Evolutionary conservation across 2,888 invertebrate species (phyloP), one percentile per base, ranked within the genome.

Genomic region (Polyommatus icarus): DNA sequence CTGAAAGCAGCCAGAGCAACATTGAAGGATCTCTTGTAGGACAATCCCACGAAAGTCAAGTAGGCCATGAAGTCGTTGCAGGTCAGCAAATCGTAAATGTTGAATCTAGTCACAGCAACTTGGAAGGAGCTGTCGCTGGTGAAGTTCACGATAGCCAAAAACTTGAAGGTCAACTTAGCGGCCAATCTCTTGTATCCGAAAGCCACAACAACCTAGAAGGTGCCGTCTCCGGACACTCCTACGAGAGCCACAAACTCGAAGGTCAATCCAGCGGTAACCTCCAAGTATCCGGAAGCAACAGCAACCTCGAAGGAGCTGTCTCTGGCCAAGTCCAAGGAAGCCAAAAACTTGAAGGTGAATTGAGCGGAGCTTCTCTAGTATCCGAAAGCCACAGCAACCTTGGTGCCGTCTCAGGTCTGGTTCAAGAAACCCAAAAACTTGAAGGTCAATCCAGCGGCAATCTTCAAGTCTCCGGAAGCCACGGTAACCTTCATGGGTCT

Each of bases 111-210:
- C 71, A 71, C 20, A 36, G 71, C 71, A 71, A 40, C 71, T 36
- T 71, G 18, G 71, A 40, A 71, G 71, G n/a, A 36, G 18, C 71
- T 71, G n/a, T 71, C n/a, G n/a, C 71, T 71, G 71, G 71, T 71
- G n/a, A 71, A 20, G n/a, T 71, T 36, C 71, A 71, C n/a, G 71
- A 71, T n/a, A 71, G 71, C 71, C 72, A 72, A 72, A 40, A 71
- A 36, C 18, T 29, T n/a, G 71, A 71, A 71, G 71, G 36, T 71
- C n/a, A 71, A 32, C 40, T 71, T 1, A 71, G 40, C 71, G 36
- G 71, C 36, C 67, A 67, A 24, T 24, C 67, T 67, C 67, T 12
- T 15, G n/a, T 82, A n/a, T 36, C 71, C 36, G 71, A 36, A 36
- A 71, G 15, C 8, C 18, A 40, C 36, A 71, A n/a, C 24, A 15